Conservation (phyloP, 2,888 invertebrate species). For the Caenorhabditis imperialis region DNA sequence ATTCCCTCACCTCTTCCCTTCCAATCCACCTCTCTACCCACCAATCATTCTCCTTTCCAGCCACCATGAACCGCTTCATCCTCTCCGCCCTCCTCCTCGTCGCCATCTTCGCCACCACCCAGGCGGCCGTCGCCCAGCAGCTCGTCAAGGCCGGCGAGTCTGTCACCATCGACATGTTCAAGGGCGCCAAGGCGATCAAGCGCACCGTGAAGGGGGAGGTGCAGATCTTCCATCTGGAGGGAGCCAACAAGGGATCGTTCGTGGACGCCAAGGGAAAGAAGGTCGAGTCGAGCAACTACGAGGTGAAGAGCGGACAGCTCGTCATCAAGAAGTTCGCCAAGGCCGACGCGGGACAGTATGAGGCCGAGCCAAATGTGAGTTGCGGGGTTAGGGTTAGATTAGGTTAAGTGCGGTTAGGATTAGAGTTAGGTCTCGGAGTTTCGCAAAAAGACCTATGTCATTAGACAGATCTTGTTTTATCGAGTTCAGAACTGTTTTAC, state of each 20-base stretch:
- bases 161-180: conserved; percentile 23
- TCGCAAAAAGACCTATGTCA: too few species aligned
- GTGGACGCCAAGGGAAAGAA: conserved; percentile 40
- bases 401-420: too few species aligned
- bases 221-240: conserved; percentile 43
- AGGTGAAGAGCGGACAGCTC: conserved; percentile 27
- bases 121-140: too few species aligned
- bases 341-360: conserved; percentile 46
- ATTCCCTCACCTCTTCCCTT: too few species aligned
- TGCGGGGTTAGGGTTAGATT: not conserved
- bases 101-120: too few species aligned
- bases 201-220: conserved; percentile 30
- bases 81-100: too few species aligned
- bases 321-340: conserved; percentile 52
- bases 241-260: conserved; percentile 34
- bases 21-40: too few species aligned
- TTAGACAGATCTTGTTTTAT: too few species aligned
- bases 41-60: too few species aligned
- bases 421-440: too few species aligned
- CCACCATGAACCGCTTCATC: too few species aligned
- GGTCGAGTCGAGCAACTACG: conserved; percentile 43
- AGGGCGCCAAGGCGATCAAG: conserved; percentile 35
- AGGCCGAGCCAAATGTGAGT: conserved; percentile 31
- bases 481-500: too few species aligned
- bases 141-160: conserved; percentile 22